Base-by-base conservation (phyloP, 2,113 vertebrate genomes). In the Chascanopsetta lugubris region DNA sequence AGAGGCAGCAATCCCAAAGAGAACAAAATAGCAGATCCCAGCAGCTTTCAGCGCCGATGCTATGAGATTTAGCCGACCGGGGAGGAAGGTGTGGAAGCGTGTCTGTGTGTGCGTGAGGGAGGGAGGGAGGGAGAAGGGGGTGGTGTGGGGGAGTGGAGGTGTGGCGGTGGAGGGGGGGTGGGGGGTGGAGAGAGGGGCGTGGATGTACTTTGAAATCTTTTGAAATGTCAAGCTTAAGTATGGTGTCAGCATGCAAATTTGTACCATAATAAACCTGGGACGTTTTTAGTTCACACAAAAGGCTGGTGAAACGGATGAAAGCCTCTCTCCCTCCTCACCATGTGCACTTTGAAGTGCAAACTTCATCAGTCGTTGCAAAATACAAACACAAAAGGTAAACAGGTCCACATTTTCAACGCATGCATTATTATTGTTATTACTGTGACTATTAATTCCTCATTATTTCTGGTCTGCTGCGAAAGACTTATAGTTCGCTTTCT, bases 1-100 rank as follows among this genome's bases (percentile, higher is more conserved):
- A 87, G 85, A 88, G 82, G 87, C 76, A 84, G 77, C 87, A 85
- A 84, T 91, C 85, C 85, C 88, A 80, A 89, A 77, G 87, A 90
- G 90, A 88, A 86, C 87, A 87, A 83, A 90, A 91, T 80, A 89
- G 80, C 80, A 91, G 85, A 90, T 89, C 84, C 85, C 77, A 76
- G 83, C 77, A 90, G 87, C 79, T 92, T 90, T 90, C 84, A 76
- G 58, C 71, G 77, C 49, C 72, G 69, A 88, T 90, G 85, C 85
- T 83, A 53, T 83, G 80, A 89, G 85, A 91, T 89, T 89, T 90
- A 88, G 69, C 72, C 69, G 81, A 85, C 68, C 69, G 69, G 72
- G 77, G 70, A 61, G 68, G 34, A 69, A 42, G 60, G 48, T 71
- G 77, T 64, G 54, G 42, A 66, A 26, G 43, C 30, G 50, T 56